Evolutionary conservation across 1,140 invertebrate genomes (phyloP).

Genomic region (Scaptomyza hsui): DNA sequence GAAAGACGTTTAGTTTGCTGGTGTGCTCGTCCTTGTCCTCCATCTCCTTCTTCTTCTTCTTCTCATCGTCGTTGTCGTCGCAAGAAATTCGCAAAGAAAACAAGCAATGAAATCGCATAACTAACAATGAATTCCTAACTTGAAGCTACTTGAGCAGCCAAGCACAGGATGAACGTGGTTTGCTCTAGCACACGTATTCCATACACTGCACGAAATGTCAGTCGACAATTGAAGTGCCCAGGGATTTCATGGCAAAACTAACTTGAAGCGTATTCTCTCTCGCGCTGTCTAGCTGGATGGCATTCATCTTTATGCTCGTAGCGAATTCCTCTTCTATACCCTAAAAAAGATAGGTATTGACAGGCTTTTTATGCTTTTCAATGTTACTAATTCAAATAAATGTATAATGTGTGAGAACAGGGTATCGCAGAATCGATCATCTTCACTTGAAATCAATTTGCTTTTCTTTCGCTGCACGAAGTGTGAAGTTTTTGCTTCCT

Average conservation of each 20-base stretch:
- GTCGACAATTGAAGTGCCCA: conserved; percentile 60
- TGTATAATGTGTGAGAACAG: conserved; percentile 3
- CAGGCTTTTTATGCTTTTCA: background rate
- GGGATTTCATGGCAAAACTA: conserved; percentile 69
- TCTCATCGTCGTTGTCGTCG: conserved; percentile 36
- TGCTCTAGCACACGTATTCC: conserved; percentile 43
- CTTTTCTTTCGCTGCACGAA: conserved; percentile 9
- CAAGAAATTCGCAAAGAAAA: conserved; percentile 79
- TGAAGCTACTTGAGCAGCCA: conserved; percentile 77
- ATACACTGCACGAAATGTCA: conserved; percentile 41
- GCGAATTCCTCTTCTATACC: conserved; percentile 53
- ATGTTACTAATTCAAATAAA: background rate
- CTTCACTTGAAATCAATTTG: background rate
- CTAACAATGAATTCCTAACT: conserved; percentile 82
- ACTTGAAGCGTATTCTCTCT: conserved; percentile 53
- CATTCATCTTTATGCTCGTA: conserved; percentile 72
- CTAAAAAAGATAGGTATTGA: background rate
- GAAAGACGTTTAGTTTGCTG: conserved; percentile 78
- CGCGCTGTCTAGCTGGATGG: conserved; percentile 20
- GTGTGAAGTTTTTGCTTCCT: conserved; percentile 53
- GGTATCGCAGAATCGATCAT: background rate
- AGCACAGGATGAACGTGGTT: conserved; percentile 67
- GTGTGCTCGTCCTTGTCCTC: conserved; percentile 27
- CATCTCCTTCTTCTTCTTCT: too few species aligned
- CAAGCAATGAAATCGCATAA: conserved; percentile 83